Evolutionary conservation across 2,888 invertebrate genomes (phyloP), one percentile per base, ranked within the genome.

Genomic region (Hofmannophila pseudospretella): DNA sequence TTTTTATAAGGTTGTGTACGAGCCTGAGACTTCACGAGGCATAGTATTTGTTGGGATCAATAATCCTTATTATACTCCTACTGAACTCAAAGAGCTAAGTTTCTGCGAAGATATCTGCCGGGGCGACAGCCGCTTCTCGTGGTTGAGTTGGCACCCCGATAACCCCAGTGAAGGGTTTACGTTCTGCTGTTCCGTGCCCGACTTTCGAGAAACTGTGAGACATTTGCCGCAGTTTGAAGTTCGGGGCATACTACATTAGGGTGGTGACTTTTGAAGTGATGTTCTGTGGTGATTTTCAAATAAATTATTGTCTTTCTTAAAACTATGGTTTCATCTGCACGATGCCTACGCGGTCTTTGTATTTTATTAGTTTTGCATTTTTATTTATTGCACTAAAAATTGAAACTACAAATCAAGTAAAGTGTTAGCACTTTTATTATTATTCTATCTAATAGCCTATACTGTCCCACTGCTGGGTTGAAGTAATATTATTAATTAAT

Each of bases 31-130:
- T 0, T 67, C 74, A 22, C 67, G 72, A 11, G 91, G 90, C 0
- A 72, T 89, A 1, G 91, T 86, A 0, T 89, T 91, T 51, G 54
- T 92, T 8, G 90, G 90, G 0, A 81, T 90, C 4, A 92, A 92
- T 54, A 90, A 92, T 61, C 92, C 92, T 0, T 87, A 89, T 51
- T 74, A 74, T 14, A 58, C 62, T 0, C 7, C 14, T 1, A 23
- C 9, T 2, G 78, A 84, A 45, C 78, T 74, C 0, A 49, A 38
- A 2, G 45, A 58, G 0, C 37, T 79, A 49, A 70, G 73, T 38
- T 87, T 90, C 34, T 91, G 91, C 45, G 31, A 64, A 1, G 87
- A 90, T 45, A 33, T 77, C 12, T 88, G 86, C 44, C 72, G 86
- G 37, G 55, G 87, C 1, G 89, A 88, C 42, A 44, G 51, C 0